Percentiles rank a stretch among this genome's conserved stretches.
Conservation (phyloP, 2,888 invertebrate genomes). For the Pimpla rufipes region DNA sequence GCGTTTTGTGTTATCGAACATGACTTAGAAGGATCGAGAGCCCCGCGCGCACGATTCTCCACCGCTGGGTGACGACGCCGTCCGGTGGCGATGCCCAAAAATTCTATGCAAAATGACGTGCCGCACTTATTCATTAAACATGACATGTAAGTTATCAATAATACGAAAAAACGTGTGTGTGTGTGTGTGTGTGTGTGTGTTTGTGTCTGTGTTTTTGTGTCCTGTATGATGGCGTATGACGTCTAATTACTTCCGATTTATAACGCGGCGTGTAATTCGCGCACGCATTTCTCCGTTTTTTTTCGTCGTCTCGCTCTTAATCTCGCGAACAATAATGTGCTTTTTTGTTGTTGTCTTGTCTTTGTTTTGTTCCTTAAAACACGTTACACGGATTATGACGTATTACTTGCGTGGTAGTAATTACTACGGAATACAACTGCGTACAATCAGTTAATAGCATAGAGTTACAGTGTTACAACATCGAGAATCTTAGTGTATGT, state of each 20-base stretch:
- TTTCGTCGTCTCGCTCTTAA: slow-evolving; percentile 16
- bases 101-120: slow-evolving; percentile 72
- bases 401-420: slow-evolving; percentile 71
- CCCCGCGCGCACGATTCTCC: slow-evolving; percentile 37
- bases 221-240: slow-evolving; percentile 52
- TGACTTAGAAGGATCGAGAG: slow-evolving; percentile 64
- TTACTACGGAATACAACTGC: slow-evolving; percentile 81
- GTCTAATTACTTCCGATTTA: slow-evolving; percentile 35
- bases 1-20: slow-evolving; percentile 73
- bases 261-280: slow-evolving; percentile 40
- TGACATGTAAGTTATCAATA: slow-evolving; percentile 71
- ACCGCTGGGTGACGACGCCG: slow-evolving; percentile 53
- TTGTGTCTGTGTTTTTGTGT: slow-evolving; percentile 48
- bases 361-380: slow-evolving; percentile 59
- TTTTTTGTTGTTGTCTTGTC: slow-evolving; percentile 10
- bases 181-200: slow-evolving; percentile 34
- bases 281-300: slow-evolving; percentile 17
- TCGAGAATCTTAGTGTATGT: slow-evolving; percentile 81
- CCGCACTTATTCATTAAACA: slow-evolving; percentile 71
- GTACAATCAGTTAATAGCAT: slow-evolving; percentile 81
- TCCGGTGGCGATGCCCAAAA: slow-evolving; percentile 38
- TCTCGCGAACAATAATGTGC: slow-evolving; percentile 40
- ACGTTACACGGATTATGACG: slow-evolving; percentile 70
- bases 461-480: slow-evolving; percentile 84
- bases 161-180: slow-evolving; percentile 66